Base-by-base conservation (phyloP, 2,113 vertebrate species). In the Tangachromis dhanisi region DNA sequence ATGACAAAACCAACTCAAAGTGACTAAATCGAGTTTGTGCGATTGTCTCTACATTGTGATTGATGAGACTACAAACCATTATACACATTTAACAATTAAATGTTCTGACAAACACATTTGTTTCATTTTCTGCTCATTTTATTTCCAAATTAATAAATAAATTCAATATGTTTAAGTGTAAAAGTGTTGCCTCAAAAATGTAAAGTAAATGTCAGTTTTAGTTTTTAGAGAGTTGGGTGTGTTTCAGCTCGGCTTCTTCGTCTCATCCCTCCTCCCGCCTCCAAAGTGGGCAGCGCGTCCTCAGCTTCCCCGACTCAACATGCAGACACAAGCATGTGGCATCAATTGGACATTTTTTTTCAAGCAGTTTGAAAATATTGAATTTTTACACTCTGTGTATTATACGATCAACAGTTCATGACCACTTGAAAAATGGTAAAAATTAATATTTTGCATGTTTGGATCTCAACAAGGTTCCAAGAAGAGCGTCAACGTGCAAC, bases 401-500 rank as follows among this genome's bases (percentile, higher is more conserved):
- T n/a, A 53, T 53, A 10, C 2, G 19, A 53, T 53, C 51, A 53
- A 53, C 1, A 10, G 51, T n/a, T 53, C n/a, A 53, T n/a, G 51
- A 53, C 0, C 19, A 53, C 19, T 53, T 53, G 19, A n/a, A 53
- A 53, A n/a, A 53, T 10, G 19, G 49, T 9, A n/a, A 53, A 10
- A 53, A 6, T n/a, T 53, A 19, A 0, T 10, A 53, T 53, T 53
- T 53, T 53, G 51, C 19, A 21, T 53, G 51, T 53, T 53, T 53
- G 19, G 19, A 10, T 11, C 1, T 53, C 0, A 53, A 53, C 51
- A 21, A 21, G 51, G 19, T 53, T n/a, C 51, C 9, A 21, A n/a
- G 51, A 53, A n/a, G 19, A 21, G 51, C 51, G 0, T 53, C 19
- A 11, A 53, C 51, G 21, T 9, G 9, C 51, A 53, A 0, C 19